Base-by-base conservation (phyloP, 2,797 vertebrate genomes). In the Decapterus maruadsi region DNA sequence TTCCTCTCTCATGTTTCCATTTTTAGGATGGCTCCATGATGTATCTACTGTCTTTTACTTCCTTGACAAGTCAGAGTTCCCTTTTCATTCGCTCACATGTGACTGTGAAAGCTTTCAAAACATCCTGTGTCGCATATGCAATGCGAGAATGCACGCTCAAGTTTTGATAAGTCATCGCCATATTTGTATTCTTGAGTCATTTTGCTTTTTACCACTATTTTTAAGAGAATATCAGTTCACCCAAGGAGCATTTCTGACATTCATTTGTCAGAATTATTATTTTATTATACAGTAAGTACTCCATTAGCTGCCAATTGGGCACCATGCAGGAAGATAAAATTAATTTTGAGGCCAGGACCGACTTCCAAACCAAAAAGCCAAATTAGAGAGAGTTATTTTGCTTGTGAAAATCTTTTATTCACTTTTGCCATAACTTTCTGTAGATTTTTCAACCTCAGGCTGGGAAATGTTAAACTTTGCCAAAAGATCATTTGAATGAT, bases 1-100 rank as follows among this genome's bases (percentile, higher is more conserved):
- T 80, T 76, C 86, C 75, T 86, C 82, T 86, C 84, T 85, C 75
- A 45, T 84, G 77, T 85, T 91, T 90, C 92, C 90, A 90, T 91
- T 93, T 93, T 93, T 92, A 93, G 91, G 84, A 76, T 14, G 81
- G 70, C 85, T 89, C 89, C 77, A 59, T 84, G 89, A 90, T 89
- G 82, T 80, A 87, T 88, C 82, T 71, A 53, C 83, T 78, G 80
- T 80, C 76, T 87, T 70, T 80, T 77, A 71, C 83, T 82, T 90
- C 76, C 74, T 76, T 57, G 22, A 85, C 78, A 64, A 81, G 81
- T 81, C 78, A 79, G 68, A 79, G 68, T 83, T 79, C 69, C 76
- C 62, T 76, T 81, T 82, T 83, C 78, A 66, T 80, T 89, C 83
- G 68, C 45, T 55, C 58, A 36, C 51, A 36, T 62, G 17, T 31